Evolutionary conservation across 92 coral and sea anemone genomes (phyloP).

Genomic region (Metridium senile): DNA sequence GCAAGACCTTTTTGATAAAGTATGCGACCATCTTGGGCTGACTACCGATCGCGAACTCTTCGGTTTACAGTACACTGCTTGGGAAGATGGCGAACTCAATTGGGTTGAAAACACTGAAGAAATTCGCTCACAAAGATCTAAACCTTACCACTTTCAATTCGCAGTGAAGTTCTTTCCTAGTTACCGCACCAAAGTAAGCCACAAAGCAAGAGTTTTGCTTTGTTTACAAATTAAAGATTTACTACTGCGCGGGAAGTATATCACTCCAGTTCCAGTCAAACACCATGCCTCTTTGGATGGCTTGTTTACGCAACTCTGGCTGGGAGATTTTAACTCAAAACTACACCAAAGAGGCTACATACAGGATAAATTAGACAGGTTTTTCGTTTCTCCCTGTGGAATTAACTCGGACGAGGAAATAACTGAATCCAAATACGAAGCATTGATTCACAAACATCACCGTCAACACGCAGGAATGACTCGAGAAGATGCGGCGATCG

Average conservation of each 20-base stretch:
- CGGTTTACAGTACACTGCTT: constrained; percentile 85
- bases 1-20: constrained; percentile 60
- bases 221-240: constrained; percentile 87
- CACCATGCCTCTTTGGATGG: constrained; percentile 86
- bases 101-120: constrained; percentile 71
- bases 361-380: constrained; percentile 78
- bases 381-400: constrained; percentile 90
- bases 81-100: constrained; percentile 86
- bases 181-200: constrained; percentile 44
- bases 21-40: constrained; percentile 59
- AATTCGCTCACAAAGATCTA: constrained; percentile 74
- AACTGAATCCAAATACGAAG: constrained; percentile 74
- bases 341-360: constrained; percentile 83
- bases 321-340: constrained; percentile 82
- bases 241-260: constrained; percentile 76
- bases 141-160: constrained; percentile 90
- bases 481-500: constrained; percentile 67
- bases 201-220: constrained; percentile 61
- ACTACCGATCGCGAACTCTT: constrained; percentile 58
- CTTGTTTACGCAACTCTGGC: constrained; percentile 77
- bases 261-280: constrained; percentile 55
- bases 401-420: constrained; percentile 80
- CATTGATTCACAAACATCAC: constrained; percentile 65
- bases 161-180: constrained; percentile 83
- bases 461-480: constrained; percentile 75